Evolutionary conservation across 2,888 invertebrate genomes (phyloP).

Genomic region (Lasioglossum pauxillum): DNA sequence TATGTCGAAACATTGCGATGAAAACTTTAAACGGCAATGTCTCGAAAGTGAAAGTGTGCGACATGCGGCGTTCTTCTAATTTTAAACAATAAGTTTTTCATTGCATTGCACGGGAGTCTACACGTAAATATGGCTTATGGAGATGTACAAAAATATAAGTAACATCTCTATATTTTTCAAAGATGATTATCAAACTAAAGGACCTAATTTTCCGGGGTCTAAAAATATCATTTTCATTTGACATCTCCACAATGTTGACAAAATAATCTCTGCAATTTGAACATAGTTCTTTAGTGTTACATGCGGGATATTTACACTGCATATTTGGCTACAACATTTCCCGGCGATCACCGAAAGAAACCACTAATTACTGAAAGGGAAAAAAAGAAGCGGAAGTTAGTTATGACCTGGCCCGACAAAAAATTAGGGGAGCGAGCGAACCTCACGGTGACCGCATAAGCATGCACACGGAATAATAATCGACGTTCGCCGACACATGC

Average conservation of each 20-base stretch:
- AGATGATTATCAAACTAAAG: neutral
- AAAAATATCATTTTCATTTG: neutral
- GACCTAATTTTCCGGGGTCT: neutral
- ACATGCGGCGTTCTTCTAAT: too few relatives aligned
- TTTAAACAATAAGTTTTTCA: too few relatives aligned
- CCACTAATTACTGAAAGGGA: neutral
- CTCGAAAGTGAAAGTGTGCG: too few relatives aligned
- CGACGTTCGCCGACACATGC: neutral
- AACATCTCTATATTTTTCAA: neutral
- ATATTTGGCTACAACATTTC: neutral
- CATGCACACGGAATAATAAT: conserved; percentile 5
- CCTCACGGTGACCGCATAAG: neutral
- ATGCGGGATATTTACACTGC: neutral
- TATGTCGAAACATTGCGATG: too few relatives aligned
- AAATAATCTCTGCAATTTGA: neutral
- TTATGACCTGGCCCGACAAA: neutral
- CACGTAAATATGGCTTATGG: neutral
- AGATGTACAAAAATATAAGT: neutral
- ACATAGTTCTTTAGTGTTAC: neutral
- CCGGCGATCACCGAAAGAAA: neutral
- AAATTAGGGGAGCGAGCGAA: conserved; percentile 10
- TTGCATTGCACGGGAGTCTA: too few relatives aligned
- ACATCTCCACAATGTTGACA: neutral
- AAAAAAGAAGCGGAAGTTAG: neutral
- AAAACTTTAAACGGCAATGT: too few relatives aligned